Base-by-base conservation (phyloP, 30 jellyfish, hydroid and myxozoan species). In the Cassiopea xamachana region DNA sequence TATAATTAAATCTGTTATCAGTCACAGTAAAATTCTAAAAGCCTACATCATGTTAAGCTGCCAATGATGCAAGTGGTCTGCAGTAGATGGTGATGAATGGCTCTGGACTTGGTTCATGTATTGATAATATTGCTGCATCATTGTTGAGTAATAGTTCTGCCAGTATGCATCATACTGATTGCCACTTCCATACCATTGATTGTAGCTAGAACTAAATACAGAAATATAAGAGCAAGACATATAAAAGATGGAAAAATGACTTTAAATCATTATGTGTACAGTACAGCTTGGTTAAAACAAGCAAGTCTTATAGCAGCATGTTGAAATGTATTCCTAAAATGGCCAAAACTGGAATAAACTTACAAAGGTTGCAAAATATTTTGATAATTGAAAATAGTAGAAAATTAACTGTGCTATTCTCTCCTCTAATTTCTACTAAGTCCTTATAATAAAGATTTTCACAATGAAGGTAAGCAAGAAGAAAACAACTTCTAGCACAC, bases 41-140 rank as follows among this genome's bases (percentile, higher is more conserved):
- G 49, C 88, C 46, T 61, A 86, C 88, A 60, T 60, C 93, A 86
- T 86, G 75, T 75, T 75, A 72, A 49, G 80, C 76, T 86, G 93
- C 93, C 93, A 86, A 55, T 86, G 93, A 48, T 73, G 67, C 7
- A 86, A 75, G 10, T 83, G 92, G 2, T 68, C 70, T n/a, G 84
- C 75, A 55, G 73, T 16, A 17, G 12, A 46, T 16, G 77, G 78
- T 50, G 85, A 67, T 44, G 61, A 7, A 10, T 19, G 71, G 43
- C 47, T 68, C 12, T 51, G 89, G 48, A 13, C 16, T n/a, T 72
- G 92, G 16, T 43, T 48, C 91, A 69, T 75, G 19, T 77, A 60
- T 45, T 83, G 93, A 8, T 50, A 45, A 43, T 77, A 73, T 14
- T 85, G 89, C n/a, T 91, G 94, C 96, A 85, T 77, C 69, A 48